Evolutionary conservation across 2,797 vertebrate species (phyloP), one percentile per base, ranked within the genome.

Genomic region (Enteromius trimaculatus): DNA sequence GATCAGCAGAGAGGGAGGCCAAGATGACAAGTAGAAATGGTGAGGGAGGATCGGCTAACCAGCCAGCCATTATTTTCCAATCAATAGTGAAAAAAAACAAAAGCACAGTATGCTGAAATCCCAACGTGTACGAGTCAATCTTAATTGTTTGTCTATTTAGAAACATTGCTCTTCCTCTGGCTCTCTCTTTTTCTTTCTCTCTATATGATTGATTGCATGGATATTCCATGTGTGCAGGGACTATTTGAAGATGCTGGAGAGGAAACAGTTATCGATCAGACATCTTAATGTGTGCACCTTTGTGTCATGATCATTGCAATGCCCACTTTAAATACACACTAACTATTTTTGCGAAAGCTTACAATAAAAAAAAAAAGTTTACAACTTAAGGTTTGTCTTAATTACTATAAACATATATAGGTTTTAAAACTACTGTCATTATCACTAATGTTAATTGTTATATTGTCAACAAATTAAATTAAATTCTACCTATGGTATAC

Each of bases 61-160:
- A 82, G 44, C 72, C 60, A 66, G 72, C 86, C 75, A 89, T 89
- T 89, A 87, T 88, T 87, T 90, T 70, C 83, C 58, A 81, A 91
- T 90, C 88, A 89, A 89, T 90, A 89, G 23, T 74, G 37, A 78
- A 72, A 85, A 81, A 80, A 65, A 76, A 55, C 17, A 70, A 66
- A 58, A 78, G n/a, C 71, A 76, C 23, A 79, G 70, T 47, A 86
- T 76, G 42, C 34, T 66, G 64, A 89, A 87, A 89, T 86, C 80
- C 74, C 34, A 58, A 81, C 29, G 37, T 86, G 51, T 77, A 83
- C 34, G 72, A 87, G 77, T 77, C 16, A 44, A 29, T 65, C 85
- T 58, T 72, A 84, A 80, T 86, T 86, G 78, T 80, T 7, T 64
- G 21, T 86, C 86, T 85, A 64, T 34, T 74, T 75, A 11, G 31